phyloP scores from a whole-genome alignment of 2,888 invertebrate species.

The Drosophila subsilvestris region DNA sequence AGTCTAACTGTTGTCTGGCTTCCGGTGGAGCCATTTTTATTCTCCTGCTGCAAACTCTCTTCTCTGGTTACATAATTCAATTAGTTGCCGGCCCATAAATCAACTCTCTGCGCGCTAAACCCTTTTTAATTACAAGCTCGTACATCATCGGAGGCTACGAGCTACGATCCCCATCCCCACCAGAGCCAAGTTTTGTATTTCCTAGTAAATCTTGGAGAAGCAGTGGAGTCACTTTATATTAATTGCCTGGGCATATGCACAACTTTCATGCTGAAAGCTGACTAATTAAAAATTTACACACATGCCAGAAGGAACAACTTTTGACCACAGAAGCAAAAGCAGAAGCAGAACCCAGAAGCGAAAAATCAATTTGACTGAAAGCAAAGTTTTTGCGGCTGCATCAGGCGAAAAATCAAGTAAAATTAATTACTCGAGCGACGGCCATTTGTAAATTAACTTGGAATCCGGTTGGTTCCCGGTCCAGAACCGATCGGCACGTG shows the following conservation, averaged over 20 bases:
- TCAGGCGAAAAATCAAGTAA: constrained; percentile 64
- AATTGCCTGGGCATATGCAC: constrained; percentile 71
- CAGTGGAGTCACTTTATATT: constrained; percentile 55
- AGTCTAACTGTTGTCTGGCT: constrained; percentile 58
- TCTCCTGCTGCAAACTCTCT: neutral
- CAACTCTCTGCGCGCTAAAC: constrained; percentile 63
- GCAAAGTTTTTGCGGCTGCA: constrained; percentile 64
- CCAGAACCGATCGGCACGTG: constrained; percentile 57
- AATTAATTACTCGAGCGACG: constrained; percentile 69
- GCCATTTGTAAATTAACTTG: constrained; percentile 76
- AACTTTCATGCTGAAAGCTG: constrained; percentile 71
- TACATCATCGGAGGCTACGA: constrained; percentile 65
- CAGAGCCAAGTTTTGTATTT: constrained; percentile 5
- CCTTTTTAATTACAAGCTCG: constrained; percentile 74
- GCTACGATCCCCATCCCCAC: constrained; percentile 1
- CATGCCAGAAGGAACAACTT: constrained; percentile 40
- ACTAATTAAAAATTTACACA: constrained; percentile 77
- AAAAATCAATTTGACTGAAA: constrained; percentile 76
- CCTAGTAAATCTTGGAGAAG: constrained; percentile 41
- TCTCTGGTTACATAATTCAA: constrained; percentile 62
- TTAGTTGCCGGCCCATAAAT: constrained; percentile 69
- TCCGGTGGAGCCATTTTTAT: neutral
- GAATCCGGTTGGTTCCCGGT: constrained; percentile 31
- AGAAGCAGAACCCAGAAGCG: constrained; percentile 21
- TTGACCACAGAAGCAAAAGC: constrained; percentile 43